phyloP scores from a whole-genome alignment of 35 echinoderm and acorn worm genomes.

The Apostichopus californicus region DNA sequence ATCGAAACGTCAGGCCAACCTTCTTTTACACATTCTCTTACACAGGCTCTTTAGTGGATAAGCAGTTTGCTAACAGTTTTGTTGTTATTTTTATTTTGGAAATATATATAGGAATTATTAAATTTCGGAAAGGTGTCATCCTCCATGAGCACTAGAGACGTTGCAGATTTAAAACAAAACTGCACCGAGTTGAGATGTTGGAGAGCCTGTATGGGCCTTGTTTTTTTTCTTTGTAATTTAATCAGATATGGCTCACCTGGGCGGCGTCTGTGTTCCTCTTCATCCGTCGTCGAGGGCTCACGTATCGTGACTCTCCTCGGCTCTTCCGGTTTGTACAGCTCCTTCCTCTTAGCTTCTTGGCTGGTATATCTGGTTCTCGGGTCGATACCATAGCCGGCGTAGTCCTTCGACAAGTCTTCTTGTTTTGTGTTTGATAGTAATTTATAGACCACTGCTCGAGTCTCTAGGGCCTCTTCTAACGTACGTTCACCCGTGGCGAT shows the following conservation, averaged over 20 bases:
- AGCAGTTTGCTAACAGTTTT: no score
- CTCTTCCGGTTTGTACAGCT: conserved; percentile 11
- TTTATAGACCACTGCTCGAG: conserved; percentile 34
- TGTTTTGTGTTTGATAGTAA: conserved; percentile 42
- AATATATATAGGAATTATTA: no score
- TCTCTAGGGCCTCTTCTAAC: conserved; percentile 1
- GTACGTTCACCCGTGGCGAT: conserved; percentile 19
- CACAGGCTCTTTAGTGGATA: no score
- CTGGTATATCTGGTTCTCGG: conserved; percentile 45
- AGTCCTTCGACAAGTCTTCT: not conserved
- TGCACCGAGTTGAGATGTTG: no score
- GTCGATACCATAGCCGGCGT: not conserved
- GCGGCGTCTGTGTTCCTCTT: not conserved
- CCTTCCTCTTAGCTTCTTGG: conserved; percentile 1
- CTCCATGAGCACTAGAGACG: no score
- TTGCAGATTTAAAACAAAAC: no score
- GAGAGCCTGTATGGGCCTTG: no score
- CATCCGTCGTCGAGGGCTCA: not conserved
- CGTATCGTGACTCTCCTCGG: not conserved
- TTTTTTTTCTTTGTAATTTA: no score
- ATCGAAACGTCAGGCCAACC: no score
- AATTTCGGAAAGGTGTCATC: no score
- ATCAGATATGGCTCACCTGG: not conserved
- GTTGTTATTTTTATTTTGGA: no score
- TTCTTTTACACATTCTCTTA: no score